Evolutionary conservation across 2,888 invertebrate species (phyloP).

Genomic region (Pandemis cinnamomeana): DNA sequence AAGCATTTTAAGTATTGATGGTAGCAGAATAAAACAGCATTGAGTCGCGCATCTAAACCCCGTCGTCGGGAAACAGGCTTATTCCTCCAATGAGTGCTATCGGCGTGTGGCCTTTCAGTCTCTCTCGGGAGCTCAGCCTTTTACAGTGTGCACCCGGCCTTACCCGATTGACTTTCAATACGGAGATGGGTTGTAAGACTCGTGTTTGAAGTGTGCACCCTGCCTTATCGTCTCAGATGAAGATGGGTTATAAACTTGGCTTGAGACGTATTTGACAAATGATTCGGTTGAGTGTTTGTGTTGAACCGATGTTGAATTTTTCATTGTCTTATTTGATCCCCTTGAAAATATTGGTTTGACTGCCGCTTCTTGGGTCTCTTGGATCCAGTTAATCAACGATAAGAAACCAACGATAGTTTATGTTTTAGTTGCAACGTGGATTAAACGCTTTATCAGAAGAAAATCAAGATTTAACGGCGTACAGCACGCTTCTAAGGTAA

Average conservation of each 20-base stretch:
- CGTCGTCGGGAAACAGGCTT: conserved; percentile 82
- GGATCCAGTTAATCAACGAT: background rate
- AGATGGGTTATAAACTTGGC: conserved; percentile 36
- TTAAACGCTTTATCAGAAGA: too few relatives aligned
- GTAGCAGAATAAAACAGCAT: conserved; percentile 82
- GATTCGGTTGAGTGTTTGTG: conserved; percentile 40
- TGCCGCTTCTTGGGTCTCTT: too few relatives aligned
- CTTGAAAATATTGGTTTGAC: background rate
- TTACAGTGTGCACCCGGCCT: conserved; percentile 78
- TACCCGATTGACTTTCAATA: conserved; percentile 80
- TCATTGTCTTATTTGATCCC: conserved; percentile 1
- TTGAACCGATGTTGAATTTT: conserved; percentile 20
- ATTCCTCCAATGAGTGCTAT: conserved; percentile 82
- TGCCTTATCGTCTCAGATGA: background rate
- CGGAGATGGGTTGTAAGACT: conserved; percentile 81
- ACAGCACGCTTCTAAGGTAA: too few relatives aligned
- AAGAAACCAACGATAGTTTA: too few relatives aligned
- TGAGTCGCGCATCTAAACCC: conserved; percentile 82
- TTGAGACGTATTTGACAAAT: conserved; percentile 72
- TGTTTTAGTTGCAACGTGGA: too few relatives aligned
- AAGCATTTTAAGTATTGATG: conserved; percentile 83
- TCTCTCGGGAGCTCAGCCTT: conserved; percentile 78
- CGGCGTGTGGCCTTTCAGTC: conserved; percentile 73
- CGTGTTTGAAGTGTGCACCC: conserved; percentile 35
- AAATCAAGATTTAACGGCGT: too few relatives aligned